Base-by-base conservation (phyloP, 2,797 vertebrate genomes). In the Buphagus erythrorhynchus region DNA sequence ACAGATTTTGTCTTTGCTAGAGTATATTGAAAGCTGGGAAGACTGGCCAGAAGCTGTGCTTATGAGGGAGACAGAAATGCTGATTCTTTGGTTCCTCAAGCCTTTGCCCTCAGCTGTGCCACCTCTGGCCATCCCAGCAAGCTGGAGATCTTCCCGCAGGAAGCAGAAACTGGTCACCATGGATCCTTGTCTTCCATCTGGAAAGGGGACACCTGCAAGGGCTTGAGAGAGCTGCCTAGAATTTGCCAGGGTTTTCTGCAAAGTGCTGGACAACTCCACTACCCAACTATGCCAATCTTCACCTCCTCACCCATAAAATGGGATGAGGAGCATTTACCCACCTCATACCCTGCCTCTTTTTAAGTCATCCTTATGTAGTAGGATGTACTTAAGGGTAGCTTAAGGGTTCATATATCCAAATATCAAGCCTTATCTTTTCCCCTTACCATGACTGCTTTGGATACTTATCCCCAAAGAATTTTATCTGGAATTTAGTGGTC, bases 161-260 rank as follows among this genome's bases (percentile, higher is more conserved):
- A 67, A 87, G 46, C 1, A 8, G 26, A 62, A 62, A 16, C 7
- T 6, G 6, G 28, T 81, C 2, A 1, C 25, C 12, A 13, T 0
- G 4, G 20, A 22, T 80, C 21, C 40, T 77, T 5, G 59, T 55
- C 8, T 68, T 24, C 49, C 1, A 0, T 31, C 11, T 36, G 33
- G 11, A 57, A n/a, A 40, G 7, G 1, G 3, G 2, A 3, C 9
- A 46, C 11, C 52, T 52, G 16, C 16, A 33, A 7, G 16, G 29
- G 24, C 29, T 74, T 2, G 3, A 51, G 48, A 43, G 16, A 59
- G 5, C 17, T 63, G 19, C 36, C 29, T 33, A 36, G n/a, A 54
- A 22, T 51, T 81, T 59, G 7, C 20, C 74, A 87, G 12, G 3
- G 11, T 36, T 92, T 75, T 14, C 35, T 67, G 17, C 1, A 18